Conservation (phyloP, 1,140 invertebrate species). For the Drosophila busckii region DNA sequence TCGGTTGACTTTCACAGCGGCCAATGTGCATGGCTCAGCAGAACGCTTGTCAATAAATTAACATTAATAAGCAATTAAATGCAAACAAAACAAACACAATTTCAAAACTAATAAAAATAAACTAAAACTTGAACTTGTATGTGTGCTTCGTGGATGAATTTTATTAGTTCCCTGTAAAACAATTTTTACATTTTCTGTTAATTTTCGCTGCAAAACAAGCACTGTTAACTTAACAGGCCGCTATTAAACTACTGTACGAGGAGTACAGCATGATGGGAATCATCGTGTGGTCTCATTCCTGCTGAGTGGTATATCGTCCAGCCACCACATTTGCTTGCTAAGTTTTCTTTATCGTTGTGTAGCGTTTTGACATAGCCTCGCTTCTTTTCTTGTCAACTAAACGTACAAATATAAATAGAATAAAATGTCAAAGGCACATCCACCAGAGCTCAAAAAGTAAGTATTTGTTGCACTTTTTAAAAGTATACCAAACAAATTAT, state of each 20-base stretch:
- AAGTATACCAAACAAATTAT: neutral
- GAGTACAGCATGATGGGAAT: no score
- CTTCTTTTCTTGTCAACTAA: no score
- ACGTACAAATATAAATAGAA: neutral
- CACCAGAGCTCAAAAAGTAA: slow-evolving; percentile 93
- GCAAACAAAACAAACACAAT: slow-evolving; percentile 31
- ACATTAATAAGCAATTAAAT: slow-evolving; percentile 17
- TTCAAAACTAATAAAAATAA: slow-evolving; percentile 38
- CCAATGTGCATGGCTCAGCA: slow-evolving; percentile 4
- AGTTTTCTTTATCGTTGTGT: neutral
- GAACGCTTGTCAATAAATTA: neutral
- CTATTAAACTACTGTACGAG: no score
- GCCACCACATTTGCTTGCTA: neutral
- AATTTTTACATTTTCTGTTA: no score
- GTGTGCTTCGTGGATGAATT: no score
- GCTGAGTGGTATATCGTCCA: no score
- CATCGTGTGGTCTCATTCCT: no score
- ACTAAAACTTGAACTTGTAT: no score
- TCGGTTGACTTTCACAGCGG: slow-evolving; percentile 31
- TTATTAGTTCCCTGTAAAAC: no score
- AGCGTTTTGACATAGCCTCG: no score
- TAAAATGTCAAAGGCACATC: slow-evolving; percentile 92
- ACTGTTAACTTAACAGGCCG: no score
- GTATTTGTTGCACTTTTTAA: slow-evolving; percentile 56
- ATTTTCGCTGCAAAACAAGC: slow-evolving; percentile 24